Evolutionary conservation across 2,888 invertebrate species (phyloP), one percentile per base, ranked within the genome.

Genomic region (Tetramorium bicarinatum): DNA sequence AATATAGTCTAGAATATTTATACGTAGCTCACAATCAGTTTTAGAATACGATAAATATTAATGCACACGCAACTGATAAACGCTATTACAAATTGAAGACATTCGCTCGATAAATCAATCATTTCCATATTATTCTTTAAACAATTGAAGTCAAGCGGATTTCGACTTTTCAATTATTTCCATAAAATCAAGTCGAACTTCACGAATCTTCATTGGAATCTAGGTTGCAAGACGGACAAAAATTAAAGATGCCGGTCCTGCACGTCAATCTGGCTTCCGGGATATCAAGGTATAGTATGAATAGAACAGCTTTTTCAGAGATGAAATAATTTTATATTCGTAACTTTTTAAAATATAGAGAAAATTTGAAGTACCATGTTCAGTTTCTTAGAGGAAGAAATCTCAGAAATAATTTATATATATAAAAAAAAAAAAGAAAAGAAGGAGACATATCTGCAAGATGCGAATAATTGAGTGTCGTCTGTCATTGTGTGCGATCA

Each of bases 191-290:
- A 72, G 4, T 11, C 47, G 15, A 71, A 4, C 34, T 9, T 84
- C 77, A 87, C 82, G 87, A 89, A 56, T 84, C 41, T 85, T 49
- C 77, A 87, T 91, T 89, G 61, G 77, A 88, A 90, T 91, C 83
- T 80, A 90, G 91, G 86, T 88, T 81, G 72, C 83, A 85, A 81
- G 84, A 85, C 85, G 77, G 87, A 87, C 77, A 87, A 88, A 87
- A 87, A 66, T 86, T 88, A 84, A 88, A 91, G 93, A 95, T 96
- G 94, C 97, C 97, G 77, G 96, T 97, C 89, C 96, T 97, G 87
- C 97, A 97, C 95, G 96, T 97, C 91, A 96, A 97, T 84, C 96
- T 97, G 94, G 95, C 96, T 95, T 97, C 97, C 92, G 97, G 97
- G 97, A 97, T 97, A 93, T 97, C 97, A 94, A 97, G 97, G 95